Percentiles rank a stretch among this genome's conserved stretches.
Evolutionary conservation across 2,888 invertebrate genomes (phyloP).

Genomic region (Zaprionus bogoriensis): DNA sequence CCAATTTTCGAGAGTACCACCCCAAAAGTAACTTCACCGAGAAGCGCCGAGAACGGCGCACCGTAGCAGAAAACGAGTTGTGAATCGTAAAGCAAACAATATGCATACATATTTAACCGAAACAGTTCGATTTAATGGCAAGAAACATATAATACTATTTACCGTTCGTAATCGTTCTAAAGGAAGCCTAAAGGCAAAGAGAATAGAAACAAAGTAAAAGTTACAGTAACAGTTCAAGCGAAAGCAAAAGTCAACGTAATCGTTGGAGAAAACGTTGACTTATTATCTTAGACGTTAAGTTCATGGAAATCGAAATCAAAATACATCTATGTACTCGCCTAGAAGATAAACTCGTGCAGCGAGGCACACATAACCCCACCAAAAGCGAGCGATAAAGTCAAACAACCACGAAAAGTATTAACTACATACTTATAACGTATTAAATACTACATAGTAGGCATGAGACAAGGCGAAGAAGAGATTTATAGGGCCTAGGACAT

Average conservation of each 20-base stretch:
- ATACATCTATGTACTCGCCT: constrained; percentile 23
- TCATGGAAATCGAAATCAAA: constrained; percentile 29
- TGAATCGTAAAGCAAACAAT: constrained; percentile 33
- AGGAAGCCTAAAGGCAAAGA: background rate
- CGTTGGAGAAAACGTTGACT: background rate
- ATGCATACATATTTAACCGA: constrained; percentile 21
- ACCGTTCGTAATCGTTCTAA: constrained; percentile 21
- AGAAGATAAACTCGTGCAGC: constrained; percentile 22
- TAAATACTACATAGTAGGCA: constrained; percentile 1
- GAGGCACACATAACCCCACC: constrained; percentile 46
- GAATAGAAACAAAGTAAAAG: background rate
- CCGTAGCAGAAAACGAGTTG: constrained; percentile 28
- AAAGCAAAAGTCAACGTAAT: background rate
- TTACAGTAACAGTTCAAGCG: background rate
- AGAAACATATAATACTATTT: constrained; percentile 24
- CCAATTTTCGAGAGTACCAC: background rate
- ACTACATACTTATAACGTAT: constrained; percentile 28
- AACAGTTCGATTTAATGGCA: constrained; percentile 28
- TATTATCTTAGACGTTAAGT: constrained; percentile 30
- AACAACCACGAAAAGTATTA: constrained; percentile 54
- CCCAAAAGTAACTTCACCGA: constrained; percentile 12
- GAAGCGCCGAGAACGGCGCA: constrained; percentile 23
- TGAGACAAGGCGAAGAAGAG: background rate
- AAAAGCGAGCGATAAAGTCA: constrained; percentile 55
- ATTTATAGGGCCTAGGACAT: background rate